Conservation (phyloP, 92 coral and sea anemone species). For the Porites divaricata region DNA sequence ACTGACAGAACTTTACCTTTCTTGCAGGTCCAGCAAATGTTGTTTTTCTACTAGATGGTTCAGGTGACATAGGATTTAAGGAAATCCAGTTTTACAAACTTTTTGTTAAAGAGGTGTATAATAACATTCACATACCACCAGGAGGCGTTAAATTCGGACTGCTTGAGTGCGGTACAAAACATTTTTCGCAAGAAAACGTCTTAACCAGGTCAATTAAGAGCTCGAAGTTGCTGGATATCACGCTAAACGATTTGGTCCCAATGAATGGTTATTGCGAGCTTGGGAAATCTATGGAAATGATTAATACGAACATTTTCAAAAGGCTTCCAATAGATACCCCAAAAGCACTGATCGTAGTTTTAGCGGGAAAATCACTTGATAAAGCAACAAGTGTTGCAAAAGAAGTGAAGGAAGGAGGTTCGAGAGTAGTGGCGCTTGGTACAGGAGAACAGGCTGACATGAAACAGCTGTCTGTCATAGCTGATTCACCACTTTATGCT, state of each 20-base stretch:
- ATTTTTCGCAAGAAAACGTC: conserved; percentile 26
- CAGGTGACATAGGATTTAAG: conserved; percentile 42
- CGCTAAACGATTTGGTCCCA: conserved; percentile 17
- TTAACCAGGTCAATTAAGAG: conserved; percentile 12
- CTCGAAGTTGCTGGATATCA: conserved; percentile 5
- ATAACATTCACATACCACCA: conserved; percentile 34
- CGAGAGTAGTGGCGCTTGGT: conserved; percentile 64
- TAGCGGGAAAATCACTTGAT: conserved; percentile 64
- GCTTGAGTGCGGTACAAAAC: conserved; percentile 50
- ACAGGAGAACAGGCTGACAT: conserved; percentile 45
- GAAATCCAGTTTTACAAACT: conserved; percentile 50
- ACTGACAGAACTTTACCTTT: not conserved
- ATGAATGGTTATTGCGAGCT: conserved; percentile 31
- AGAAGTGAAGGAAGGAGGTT: conserved; percentile 39
- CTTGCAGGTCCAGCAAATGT: conserved; percentile 63
- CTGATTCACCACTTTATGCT: conserved; percentile 57
- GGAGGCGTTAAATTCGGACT: conserved; percentile 56
- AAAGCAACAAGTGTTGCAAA: conserved; percentile 38
- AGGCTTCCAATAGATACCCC: conserved; percentile 31
- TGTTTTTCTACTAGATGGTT: conserved; percentile 64
- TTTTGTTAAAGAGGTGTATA: conserved; percentile 61
- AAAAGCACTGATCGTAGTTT: conserved; percentile 50
- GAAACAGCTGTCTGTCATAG: conserved; percentile 59
- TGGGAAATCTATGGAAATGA: conserved; percentile 39
- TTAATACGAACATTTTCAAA: conserved; percentile 6